A percentile compares a stretch with the other conserved stretches of the same genome.
Evolutionary conservation across 2,113 vertebrate genomes (phyloP).

Genomic region (Plecotus auritus): DNA sequence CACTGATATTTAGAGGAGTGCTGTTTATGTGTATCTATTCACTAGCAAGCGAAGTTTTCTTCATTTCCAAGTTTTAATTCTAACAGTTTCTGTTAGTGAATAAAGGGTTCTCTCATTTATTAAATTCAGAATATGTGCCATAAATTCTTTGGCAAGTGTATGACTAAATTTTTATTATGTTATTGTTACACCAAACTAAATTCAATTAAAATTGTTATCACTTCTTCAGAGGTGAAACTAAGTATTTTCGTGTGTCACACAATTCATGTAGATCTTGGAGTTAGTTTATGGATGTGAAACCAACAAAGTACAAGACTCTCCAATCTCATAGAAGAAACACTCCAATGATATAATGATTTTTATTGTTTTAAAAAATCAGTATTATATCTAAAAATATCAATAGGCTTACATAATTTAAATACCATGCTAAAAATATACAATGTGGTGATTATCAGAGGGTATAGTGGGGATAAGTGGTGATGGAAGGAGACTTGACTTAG

Average conservation of each 20-base stretch:
- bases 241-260: background rate
- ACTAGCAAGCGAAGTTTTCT: background rate
- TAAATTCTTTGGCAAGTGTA: background rate
- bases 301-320: background rate
- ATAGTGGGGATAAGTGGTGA: background rate
- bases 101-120: background rate
- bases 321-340: background rate
- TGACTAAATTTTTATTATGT: background rate
- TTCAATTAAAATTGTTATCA: background rate
- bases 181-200: background rate
- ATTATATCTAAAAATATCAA: background rate
- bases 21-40: background rate
- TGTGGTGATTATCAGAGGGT: background rate
- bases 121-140: background rate
- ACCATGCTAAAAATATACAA: background rate
- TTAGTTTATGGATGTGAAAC: background rate
- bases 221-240: background rate
- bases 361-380: background rate
- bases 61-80: background rate
- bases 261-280: background rate
- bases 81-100: background rate
- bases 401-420: background rate
- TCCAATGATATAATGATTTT: background rate
- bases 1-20: background rate
- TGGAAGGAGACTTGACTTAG: background rate